Base-by-base conservation (phyloP, 2,888 invertebrate genomes). In the Mactromeris polynyma region DNA sequence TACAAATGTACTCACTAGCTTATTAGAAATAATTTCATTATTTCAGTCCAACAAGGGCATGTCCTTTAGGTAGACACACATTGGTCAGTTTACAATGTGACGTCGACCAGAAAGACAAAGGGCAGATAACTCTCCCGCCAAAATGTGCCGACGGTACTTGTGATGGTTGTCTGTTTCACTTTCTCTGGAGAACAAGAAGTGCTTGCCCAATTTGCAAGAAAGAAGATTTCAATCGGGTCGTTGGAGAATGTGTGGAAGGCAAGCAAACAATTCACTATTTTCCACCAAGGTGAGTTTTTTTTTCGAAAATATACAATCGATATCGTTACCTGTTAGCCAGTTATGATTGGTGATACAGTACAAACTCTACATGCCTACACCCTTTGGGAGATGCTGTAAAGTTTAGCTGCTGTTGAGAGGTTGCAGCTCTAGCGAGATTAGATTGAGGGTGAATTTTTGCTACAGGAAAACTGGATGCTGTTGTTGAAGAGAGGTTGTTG, bases 141-240 rank as follows among this genome's bases (percentile, higher is more conserved):
- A 96, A 97, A 86, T 97, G 97, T 94, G 96, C 97, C 0, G 97
- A 97, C 95, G 97, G 97, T 11, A 97, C 97, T 0, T 98, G 97
- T 95, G 97, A 98, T 95, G 97, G 97, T 1, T 97, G 97, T 94
- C 97, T 97, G 85, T 97, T 97, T 94, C 97, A 97, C 94, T 97
- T 97, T 93, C 93, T 97, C 90, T 97, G 97, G 97, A 95, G 94
- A 85, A 97, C 97, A 14, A 93, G 95, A 26, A 95, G 95, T 85
- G 97, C 97, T 0, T 98, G 97, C 95, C 97, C 97, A 1, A 93
- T 97, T 14, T 97, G 97, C 94, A 96, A 96, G 9, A 95, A 96
- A 33, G 94, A 94, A 85, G 96, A 96, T 92, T 95, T 94, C 86
- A 91, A 93, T 33, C 93, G 94, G 31, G 97, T 97, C 82, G 96